phyloP scores from a whole-genome alignment of 2,113 vertebrate species.

The Calyptommatus sinebrachiatus region DNA sequence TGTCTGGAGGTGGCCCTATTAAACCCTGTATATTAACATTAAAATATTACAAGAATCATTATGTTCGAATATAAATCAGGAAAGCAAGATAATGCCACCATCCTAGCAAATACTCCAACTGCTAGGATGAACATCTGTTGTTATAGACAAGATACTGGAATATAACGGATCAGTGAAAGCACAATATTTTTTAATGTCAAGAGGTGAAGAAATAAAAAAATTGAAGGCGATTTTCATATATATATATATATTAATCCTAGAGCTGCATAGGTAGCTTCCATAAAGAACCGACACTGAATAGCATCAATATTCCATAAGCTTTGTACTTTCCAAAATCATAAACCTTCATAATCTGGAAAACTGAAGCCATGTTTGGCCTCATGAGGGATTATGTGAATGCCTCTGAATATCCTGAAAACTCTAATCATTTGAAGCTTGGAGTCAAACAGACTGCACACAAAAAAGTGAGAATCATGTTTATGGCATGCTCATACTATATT shows the following conservation, averaged over 20 bases:
- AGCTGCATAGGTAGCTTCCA: neutral
- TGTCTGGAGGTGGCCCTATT: too few species aligned
- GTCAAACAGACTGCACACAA: neutral
- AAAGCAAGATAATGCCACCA: neutral
- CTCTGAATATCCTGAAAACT: neutral
- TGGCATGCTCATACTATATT: neutral
- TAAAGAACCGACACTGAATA: neutral
- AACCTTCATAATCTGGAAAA: neutral
- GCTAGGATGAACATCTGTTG: neutral
- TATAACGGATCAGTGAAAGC: neutral
- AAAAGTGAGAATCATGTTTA: neutral
- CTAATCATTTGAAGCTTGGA: neutral
- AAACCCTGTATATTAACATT: too few species aligned
- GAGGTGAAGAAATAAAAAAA: neutral
- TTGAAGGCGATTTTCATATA: neutral
- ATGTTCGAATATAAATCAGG: neutral
- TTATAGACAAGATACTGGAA: neutral
- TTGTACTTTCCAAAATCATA: neutral
- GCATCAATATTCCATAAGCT: neutral
- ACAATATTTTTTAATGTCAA: neutral
- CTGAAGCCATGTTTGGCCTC: neutral
- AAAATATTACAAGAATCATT: neutral
- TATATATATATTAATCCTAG: neutral
- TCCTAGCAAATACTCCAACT: neutral
- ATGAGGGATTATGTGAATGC: neutral